A percentile compares a stretch with the other conserved stretches of the same genome.
These are phyloP conservation scores for Cebidichthys violaceus DNA, from an alignment of 2,113 vertebrate genomes.

Conservation along the genomic window DNA sequence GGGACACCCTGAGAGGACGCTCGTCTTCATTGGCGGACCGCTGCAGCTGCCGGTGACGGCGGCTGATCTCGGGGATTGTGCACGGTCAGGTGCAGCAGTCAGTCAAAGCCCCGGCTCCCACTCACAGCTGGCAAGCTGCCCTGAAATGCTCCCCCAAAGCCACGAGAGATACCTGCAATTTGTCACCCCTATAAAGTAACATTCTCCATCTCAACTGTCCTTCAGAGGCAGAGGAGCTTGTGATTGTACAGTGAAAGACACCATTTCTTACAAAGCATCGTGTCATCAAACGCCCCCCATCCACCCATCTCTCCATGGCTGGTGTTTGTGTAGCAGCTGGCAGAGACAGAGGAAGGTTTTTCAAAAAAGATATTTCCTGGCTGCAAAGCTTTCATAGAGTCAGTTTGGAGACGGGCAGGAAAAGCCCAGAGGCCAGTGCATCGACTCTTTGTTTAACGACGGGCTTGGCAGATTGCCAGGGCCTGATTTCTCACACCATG, in stretches of 20 bases:
- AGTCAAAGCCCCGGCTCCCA: conserved; percentile 66
- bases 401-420: conserved; percentile 74
- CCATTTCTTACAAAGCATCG: conserved; percentile 55
- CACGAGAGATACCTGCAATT: conserved; percentile 84
- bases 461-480: conserved; percentile 82
- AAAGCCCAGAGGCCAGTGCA: conserved; percentile 83
- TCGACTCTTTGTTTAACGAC: conserved; percentile 86
- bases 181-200: conserved; percentile 83
- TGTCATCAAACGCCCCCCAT: conserved; percentile 35
- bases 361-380: conserved; percentile 86
- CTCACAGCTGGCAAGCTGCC: conserved; percentile 66
- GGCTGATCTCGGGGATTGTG: conserved; percentile 60
- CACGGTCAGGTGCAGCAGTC: conserved; percentile 78
- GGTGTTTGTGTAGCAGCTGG: conserved; percentile 85
- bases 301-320: conserved; percentile 28
- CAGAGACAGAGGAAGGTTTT: conserved; percentile 84
- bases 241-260: conserved; percentile 48
- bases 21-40: conserved; percentile 52
- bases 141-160: conserved; percentile 69
- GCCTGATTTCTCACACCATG: conserved; percentile 82
- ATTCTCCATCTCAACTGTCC: conserved; percentile 66
- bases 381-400: conserved; percentile 83
- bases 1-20: conserved; percentile 32
- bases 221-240: conserved; percentile 59
- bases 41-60: conserved; percentile 28